Evolutionary conservation across 1,140 invertebrate species (phyloP).

Genomic region (Nephotettix cincticeps): DNA sequence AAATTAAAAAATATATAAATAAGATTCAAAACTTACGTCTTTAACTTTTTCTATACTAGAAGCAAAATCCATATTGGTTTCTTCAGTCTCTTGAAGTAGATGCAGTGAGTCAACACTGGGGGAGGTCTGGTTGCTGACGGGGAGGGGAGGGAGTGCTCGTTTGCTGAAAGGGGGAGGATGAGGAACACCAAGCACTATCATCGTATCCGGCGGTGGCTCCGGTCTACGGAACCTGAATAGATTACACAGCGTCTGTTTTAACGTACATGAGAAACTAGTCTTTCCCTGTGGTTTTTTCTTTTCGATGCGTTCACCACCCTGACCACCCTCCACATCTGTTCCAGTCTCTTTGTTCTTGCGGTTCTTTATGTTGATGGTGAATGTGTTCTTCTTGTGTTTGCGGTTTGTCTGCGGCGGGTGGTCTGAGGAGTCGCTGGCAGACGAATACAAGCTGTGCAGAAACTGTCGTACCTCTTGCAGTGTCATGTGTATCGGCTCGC

Average conservation of each 20-base stretch:
- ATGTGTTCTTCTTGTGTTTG: conserved; percentile 36
- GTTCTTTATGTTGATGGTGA: conserved; percentile 33
- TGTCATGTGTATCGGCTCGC: conserved; percentile 81
- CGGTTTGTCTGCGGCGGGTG: conserved; percentile 16
- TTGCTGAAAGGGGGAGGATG: conserved; percentile 55
- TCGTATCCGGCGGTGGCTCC: conserved; percentile 31
- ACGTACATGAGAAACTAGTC: conserved; percentile 63
- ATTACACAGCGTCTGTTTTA: conserved; percentile 85
- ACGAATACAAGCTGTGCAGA: conserved; percentile 71
- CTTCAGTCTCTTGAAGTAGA: conserved; percentile 45
- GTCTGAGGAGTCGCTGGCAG: conserved; percentile 53
- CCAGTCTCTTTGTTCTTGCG: conserved; percentile 11
- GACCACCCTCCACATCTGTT: background rate
- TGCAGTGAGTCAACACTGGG: conserved; percentile 38
- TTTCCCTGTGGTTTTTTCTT: conserved; percentile 27
- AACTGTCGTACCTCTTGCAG: conserved; percentile 81
- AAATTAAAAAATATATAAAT: no score
- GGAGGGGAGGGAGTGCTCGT: conserved; percentile 78
- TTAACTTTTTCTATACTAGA: conserved; percentile 92
- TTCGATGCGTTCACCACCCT: conserved; percentile 21
- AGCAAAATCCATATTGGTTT: conserved; percentile 75
- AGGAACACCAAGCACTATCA: conserved; percentile 36
- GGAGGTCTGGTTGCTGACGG: conserved; percentile 44
- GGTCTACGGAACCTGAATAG: conserved; percentile 68
- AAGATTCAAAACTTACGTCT: conserved; percentile 69